phyloP scores from a whole-genome alignment of 2,797 vertebrate species.

The Coilia nasus region DNA sequence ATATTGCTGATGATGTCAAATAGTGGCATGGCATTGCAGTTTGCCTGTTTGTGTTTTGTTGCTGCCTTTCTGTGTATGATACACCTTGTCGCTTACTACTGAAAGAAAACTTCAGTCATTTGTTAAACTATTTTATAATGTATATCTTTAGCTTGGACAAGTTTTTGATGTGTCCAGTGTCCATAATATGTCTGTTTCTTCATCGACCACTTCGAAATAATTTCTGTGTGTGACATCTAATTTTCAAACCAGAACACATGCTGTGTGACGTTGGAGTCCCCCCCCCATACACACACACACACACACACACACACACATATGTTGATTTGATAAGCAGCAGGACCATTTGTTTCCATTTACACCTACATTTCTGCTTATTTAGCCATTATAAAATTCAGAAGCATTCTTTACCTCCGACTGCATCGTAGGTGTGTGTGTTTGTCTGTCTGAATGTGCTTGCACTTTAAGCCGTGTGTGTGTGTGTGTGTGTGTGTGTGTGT shows the following conservation, averaged over 20 bases:
- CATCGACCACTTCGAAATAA: not conserved
- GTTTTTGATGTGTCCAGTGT: not conserved
- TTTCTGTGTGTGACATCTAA: not conserved
- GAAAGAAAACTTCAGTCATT: not conserved
- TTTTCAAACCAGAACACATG: not conserved
- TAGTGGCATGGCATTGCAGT: not conserved
- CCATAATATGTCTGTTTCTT: not conserved
- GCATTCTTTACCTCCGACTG: not conserved
- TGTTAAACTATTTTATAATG: not conserved
- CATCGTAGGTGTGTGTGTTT: not conserved
- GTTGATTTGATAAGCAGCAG: not conserved
- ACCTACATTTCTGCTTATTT: not conserved
- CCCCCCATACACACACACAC: too few relatives aligned
- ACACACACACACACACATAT: too few relatives aligned
- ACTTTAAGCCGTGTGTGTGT: too few relatives aligned
- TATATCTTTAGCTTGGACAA: not conserved
- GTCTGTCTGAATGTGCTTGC: too few relatives aligned
- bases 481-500: too few relatives aligned
- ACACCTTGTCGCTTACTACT: not conserved
- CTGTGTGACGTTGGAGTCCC: not conserved
- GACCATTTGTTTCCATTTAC: not conserved
- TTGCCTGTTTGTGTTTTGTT: not conserved
- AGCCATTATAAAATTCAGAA: not conserved
- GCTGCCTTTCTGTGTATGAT: not conserved
- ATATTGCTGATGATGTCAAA: slow-evolving; percentile 13